These are phyloP conservation scores for Pogona vitticeps DNA, from an alignment of 2,113 vertebrate species.

Conservation along the genomic window DNA sequence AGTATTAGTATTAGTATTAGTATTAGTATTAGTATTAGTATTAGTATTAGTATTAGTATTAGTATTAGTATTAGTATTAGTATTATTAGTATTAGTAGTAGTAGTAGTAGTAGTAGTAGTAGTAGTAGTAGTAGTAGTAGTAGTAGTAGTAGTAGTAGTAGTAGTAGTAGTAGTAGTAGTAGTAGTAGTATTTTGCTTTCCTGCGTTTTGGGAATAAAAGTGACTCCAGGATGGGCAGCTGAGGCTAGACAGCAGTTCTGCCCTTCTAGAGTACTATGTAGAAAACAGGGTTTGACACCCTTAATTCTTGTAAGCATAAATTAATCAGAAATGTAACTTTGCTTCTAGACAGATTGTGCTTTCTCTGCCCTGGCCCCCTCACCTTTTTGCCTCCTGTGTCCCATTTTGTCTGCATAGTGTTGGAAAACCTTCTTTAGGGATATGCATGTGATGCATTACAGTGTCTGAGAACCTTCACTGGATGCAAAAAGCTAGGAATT, in stretches of 20 bases:
- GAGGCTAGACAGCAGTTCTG: neutral
- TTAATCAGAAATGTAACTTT: neutral
- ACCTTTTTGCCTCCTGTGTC: neutral
- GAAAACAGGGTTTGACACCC: neutral
- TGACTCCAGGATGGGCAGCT: neutral
- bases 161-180: too few relatives aligned
- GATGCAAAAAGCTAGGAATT: neutral
- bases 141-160: too few relatives aligned
- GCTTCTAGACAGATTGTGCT: neutral
- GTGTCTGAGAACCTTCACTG: neutral
- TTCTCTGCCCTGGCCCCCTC: neutral
- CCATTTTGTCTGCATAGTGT: neutral
- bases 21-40: too few relatives aligned
- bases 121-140: too few relatives aligned
- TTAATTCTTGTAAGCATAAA: neutral
- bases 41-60: too few relatives aligned
- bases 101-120: too few relatives aligned
- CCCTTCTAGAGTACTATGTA: neutral
- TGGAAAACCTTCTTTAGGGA: neutral
- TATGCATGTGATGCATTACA: neutral
- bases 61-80: too few relatives aligned
- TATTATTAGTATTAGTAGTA: too few relatives aligned
- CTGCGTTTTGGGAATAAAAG: neutral
- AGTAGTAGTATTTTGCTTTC: too few relatives aligned
- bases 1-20: too few relatives aligned